Conservation (phyloP, 2,797 vertebrate genomes). For the Lophius americanus region DNA sequence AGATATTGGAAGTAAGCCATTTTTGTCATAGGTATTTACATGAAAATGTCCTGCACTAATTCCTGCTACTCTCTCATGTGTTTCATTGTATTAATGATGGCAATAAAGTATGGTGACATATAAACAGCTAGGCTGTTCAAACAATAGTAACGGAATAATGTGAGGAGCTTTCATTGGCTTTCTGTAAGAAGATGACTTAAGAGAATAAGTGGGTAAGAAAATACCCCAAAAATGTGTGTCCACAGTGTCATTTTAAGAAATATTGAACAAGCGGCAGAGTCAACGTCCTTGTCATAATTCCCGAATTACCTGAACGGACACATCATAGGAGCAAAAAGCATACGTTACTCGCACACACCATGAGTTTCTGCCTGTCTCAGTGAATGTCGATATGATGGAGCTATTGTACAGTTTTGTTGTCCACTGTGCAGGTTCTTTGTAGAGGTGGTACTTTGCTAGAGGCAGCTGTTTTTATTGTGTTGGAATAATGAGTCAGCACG, state of each 20-base stretch:
- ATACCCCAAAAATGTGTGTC: too few species aligned
- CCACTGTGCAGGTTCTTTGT: constrained; percentile 42
- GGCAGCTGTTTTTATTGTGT: constrained; percentile 68
- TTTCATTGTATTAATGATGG: constrained; percentile 9
- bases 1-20: constrained; percentile 2
- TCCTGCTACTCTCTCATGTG: constrained; percentile 14
- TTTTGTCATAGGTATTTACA: constrained; percentile 20
- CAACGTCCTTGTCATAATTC: constrained; percentile 10
- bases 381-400: constrained; percentile 20
- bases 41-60: constrained; percentile 4
- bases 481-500: constrained; percentile 64
- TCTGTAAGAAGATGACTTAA: background rate
- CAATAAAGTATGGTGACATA: constrained; percentile 14
- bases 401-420: constrained; percentile 39
- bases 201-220: background rate
- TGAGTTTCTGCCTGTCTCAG: constrained; percentile 9
- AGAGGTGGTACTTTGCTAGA: constrained; percentile 37
- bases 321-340: constrained; percentile 12
- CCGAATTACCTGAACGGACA: constrained; percentile 20
- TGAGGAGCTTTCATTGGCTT: background rate
- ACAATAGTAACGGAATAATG: constrained; percentile 7
- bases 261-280: too few species aligned
- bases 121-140: constrained; percentile 6
- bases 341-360: background rate
- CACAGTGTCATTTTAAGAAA: too few species aligned